Evolutionary conservation across 1,140 invertebrate species (phyloP).

Genomic region (Spodoptera litura): DNA sequence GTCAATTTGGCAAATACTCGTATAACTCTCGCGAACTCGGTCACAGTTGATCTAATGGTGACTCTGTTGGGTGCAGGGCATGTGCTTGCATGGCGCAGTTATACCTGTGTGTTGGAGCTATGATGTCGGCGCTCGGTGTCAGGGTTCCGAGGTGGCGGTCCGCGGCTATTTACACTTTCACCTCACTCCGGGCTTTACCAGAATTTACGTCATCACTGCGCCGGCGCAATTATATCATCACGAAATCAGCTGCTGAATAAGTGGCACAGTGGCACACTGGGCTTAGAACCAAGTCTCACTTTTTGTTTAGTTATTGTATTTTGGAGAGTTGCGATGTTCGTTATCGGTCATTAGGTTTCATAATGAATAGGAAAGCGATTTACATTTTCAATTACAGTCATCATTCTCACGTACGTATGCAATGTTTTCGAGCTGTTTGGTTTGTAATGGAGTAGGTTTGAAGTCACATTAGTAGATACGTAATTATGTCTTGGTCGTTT

Average conservation of each 20-base stretch:
- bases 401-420: constrained; percentile 3
- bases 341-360: constrained; percentile 49
- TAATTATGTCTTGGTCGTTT: too few species aligned
- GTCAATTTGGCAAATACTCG: background rate
- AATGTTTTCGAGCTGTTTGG: background rate
- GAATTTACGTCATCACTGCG: constrained; percentile 60
- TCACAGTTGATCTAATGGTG: constrained; percentile 9
- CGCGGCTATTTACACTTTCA: constrained; percentile 74
- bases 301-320: constrained; percentile 54
- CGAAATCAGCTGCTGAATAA: constrained; percentile 68
- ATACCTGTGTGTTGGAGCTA: background rate
- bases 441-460: background rate
- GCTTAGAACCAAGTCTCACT: constrained; percentile 38
- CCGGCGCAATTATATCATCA: constrained; percentile 73
- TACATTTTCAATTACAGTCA: constrained; percentile 16
- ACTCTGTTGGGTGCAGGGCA: constrained; percentile 19
- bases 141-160: constrained; percentile 56
- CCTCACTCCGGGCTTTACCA: constrained; percentile 62
- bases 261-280: constrained; percentile 59
- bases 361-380: constrained; percentile 39
- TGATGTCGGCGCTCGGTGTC: constrained; percentile 49
- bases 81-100: background rate
- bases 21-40: background rate
- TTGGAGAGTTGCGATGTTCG: constrained; percentile 49
- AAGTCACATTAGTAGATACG: background rate